Conservation (phyloP, 2,797 vertebrate genomes). For the Iguana delicatissima region DNA sequence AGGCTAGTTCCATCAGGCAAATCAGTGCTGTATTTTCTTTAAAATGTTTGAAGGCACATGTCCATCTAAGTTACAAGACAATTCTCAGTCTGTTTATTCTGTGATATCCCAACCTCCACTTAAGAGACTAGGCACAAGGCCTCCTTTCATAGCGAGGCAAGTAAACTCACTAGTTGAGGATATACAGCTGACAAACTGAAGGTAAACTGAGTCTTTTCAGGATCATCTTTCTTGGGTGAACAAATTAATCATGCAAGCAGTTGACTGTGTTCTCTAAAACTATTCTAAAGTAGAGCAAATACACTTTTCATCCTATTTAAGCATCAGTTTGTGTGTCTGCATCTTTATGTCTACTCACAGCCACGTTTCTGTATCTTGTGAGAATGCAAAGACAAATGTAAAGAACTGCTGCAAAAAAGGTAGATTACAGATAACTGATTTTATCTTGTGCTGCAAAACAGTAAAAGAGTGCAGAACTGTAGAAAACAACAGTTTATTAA, state of each 20-base stretch:
- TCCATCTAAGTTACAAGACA: neutral
- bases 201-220: neutral
- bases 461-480: conserved; percentile 9
- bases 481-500: neutral
- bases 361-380: conserved; percentile 24
- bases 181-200: neutral
- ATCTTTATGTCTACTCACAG: neutral
- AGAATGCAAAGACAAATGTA: conserved; percentile 30
- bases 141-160: neutral
- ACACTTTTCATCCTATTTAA: neutral
- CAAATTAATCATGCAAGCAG: neutral
- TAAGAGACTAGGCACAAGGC: neutral
- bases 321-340: neutral
- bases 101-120: neutral
- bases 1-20: neutral
- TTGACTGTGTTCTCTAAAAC: neutral
- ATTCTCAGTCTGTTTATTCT: neutral
- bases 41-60: neutral
- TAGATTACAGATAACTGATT: rapidly evolving
- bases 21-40: neutral
- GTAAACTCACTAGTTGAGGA: neutral
- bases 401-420: conserved; percentile 11
- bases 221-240: neutral
- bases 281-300: neutral
- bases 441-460: neutral